These are phyloP conservation scores for Itoplectis maculator DNA, from an alignment of 2,888 invertebrate genomes.

Conservation along the genomic window DNA sequence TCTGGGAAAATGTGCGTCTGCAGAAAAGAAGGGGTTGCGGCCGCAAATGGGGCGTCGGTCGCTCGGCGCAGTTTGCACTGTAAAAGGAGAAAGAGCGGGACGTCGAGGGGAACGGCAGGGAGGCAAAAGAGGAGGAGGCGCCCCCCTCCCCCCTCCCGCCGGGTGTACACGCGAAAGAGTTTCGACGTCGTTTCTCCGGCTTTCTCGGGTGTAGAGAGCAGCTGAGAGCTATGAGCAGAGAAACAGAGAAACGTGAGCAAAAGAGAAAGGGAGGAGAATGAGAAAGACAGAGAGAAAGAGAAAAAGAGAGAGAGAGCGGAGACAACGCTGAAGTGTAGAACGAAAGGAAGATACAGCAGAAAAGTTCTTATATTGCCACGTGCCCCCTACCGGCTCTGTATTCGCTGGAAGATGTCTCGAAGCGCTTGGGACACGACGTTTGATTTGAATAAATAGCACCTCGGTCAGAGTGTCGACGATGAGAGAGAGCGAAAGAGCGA, in stretches of 20 bases:
- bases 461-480: slow-evolving; percentile 32
- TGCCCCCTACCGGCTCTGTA: slow-evolving; percentile 5
- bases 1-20: slow-evolving; percentile 39
- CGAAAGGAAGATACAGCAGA: not conserved
- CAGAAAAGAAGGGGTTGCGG: slow-evolving; percentile 24
- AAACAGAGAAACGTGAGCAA: too few relatives aligned
- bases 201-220: slow-evolving; percentile 38
- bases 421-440: slow-evolving; percentile 68
- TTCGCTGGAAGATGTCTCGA: slow-evolving; percentile 69
- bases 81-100: slow-evolving; percentile 36
- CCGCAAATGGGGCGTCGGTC: slow-evolving; percentile 49
- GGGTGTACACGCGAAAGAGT: slow-evolving; percentile 50
- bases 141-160: too few relatives aligned
- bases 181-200: slow-evolving; percentile 49
- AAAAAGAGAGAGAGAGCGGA: slow-evolving; percentile 47
- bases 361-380: not conserved
- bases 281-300: slow-evolving; percentile 50
- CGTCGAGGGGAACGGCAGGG: not conserved
- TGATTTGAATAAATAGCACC: slow-evolving; percentile 80
- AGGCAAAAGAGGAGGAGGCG: slow-evolving; percentile 21
- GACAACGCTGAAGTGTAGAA: slow-evolving; percentile 4
- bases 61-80: slow-evolving; percentile 47
- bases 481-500: slow-evolving; percentile 33
- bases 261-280: too few relatives aligned
- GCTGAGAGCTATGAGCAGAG: slow-evolving; percentile 35